Evolutionary conservation across 2,888 invertebrate species (phyloP).

Genomic region (Drosophila incognita): DNA sequence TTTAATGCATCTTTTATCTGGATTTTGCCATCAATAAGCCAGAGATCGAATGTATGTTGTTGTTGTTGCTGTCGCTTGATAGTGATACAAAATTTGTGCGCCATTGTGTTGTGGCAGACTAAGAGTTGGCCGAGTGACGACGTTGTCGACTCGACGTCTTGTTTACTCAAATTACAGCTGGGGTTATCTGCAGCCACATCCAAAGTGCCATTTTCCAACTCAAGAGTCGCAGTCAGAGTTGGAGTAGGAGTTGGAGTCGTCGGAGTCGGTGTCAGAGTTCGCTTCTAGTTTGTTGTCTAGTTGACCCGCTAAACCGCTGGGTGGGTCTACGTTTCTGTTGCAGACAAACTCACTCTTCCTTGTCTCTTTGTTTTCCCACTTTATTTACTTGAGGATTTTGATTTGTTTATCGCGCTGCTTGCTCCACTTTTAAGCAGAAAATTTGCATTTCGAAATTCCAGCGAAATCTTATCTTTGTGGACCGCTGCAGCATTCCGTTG

Average conservation of each 20-base stretch:
- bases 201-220: constrained; percentile 45
- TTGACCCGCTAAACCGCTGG: constrained; percentile 46
- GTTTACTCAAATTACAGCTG: constrained; percentile 73
- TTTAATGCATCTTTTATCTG: constrained; percentile 80
- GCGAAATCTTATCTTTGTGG: constrained; percentile 30
- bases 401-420: constrained; percentile 46
- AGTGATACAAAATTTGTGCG: constrained; percentile 74
- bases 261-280: constrained; percentile 27
- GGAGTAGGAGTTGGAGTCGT: constrained; percentile 21
- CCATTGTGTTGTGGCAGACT: constrained; percentile 53
- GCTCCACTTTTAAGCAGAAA: constrained; percentile 38
- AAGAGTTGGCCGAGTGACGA: constrained; percentile 60
- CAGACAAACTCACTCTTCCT: neutral
- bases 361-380: neutral
- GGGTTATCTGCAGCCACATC: constrained; percentile 62
- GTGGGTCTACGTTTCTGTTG: constrained; percentile 12
- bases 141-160: constrained; percentile 51
- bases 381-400: constrained; percentile 34
- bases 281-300: constrained; percentile 40
- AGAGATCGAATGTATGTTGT: constrained; percentile 35
- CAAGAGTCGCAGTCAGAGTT: constrained; percentile 29
- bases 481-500: neutral
- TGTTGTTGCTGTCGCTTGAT: constrained; percentile 45
- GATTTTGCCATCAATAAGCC: constrained; percentile 74
- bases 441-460: constrained; percentile 54